Base-by-base conservation (phyloP, 1,140 invertebrate species). In the Latrodectus geometricus region DNA sequence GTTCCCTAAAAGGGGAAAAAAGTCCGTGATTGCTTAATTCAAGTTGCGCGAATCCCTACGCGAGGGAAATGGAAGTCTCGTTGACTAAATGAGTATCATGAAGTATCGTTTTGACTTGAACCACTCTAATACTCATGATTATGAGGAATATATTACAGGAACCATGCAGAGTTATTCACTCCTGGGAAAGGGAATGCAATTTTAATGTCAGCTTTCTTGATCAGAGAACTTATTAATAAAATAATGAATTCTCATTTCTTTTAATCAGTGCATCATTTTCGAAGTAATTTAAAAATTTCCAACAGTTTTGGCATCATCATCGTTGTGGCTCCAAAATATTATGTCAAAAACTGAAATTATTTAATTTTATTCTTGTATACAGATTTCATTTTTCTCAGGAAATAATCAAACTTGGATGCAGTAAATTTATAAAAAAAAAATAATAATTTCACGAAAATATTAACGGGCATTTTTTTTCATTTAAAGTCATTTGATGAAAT, bases 161-260 rank as follows among this genome's bases (percentile, higher is more conserved):
- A 17, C 35, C 52, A 21, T 65, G 56, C 35, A 65, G 49, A 79
- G 65, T 15, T n/a, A 20, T 20, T 9, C 35, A 48, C 80, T 74
- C 80, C 17, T 61, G 80, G 70, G 80, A 83, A 35, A 54, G 15
- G n/a, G 74, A 69, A 84, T 84, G 82, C 82, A 84, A 84, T 84
- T 84, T 84, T 84, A 84, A 84, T 84, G 82, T 75, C 20, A 76
- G 61, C 82, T 68, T 84, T 84, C 82, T 76, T 75, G 73, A 76
- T 49, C 48, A 76, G 73, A 61, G 76, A 84, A 84, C 72, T 73
- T 84, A 84, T 84, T 84, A 84, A 84, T 84, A 84, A 84, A 84
- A 84, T 84, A 84, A 84, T 84, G 82, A 84, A 84, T 84, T 76
- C 65, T 61, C 82, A 84, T 84, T 84, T 84, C 82, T 84, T 84